Conservation (phyloP, 2,888 invertebrate species). For the Pachliopta kotzebuea region DNA sequence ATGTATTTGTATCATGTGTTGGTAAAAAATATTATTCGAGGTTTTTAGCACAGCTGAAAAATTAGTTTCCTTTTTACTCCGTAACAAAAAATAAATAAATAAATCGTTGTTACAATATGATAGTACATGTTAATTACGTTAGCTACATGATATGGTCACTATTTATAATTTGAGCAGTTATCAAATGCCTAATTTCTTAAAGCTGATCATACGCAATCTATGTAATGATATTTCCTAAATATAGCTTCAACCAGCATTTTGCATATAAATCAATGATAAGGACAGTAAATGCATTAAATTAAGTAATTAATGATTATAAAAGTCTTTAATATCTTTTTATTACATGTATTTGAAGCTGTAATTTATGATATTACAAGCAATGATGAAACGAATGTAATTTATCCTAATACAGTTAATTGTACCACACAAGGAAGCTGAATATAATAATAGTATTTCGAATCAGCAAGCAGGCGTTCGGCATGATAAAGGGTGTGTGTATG, state of each 20-base stretch:
- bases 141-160: slow-evolving; percentile 12
- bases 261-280: slow-evolving; percentile 3
- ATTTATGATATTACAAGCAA: slow-evolving; percentile 29
- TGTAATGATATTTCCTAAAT: neutral
- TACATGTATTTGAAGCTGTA: slow-evolving; percentile 7
- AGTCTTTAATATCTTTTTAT: neutral
- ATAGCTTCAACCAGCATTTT: slow-evolving; percentile 14
- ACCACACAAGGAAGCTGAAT: slow-evolving; percentile 52
- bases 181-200: neutral
- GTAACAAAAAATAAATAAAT: neutral
- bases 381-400: slow-evolving; percentile 38
- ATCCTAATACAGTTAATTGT: slow-evolving; percentile 43
- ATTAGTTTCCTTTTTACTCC: neutral
- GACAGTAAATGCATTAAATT: slow-evolving; percentile 13
- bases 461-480: slow-evolving; percentile 71
- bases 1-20: neutral
- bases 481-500: slow-evolving; percentile 49
- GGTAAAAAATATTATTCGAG: neutral
- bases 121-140: slow-evolving; percentile 1
- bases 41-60: neutral
- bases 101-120: neutral
- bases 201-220: slow-evolving; percentile 1
- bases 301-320: slow-evolving; percentile 10
- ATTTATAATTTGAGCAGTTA: slow-evolving; percentile 1
- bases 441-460: slow-evolving; percentile 55